Evolutionary conservation across 2,888 invertebrate genomes (phyloP), one percentile per base, ranked within the genome.

Genomic region (Scaptomyza parva): DNA sequence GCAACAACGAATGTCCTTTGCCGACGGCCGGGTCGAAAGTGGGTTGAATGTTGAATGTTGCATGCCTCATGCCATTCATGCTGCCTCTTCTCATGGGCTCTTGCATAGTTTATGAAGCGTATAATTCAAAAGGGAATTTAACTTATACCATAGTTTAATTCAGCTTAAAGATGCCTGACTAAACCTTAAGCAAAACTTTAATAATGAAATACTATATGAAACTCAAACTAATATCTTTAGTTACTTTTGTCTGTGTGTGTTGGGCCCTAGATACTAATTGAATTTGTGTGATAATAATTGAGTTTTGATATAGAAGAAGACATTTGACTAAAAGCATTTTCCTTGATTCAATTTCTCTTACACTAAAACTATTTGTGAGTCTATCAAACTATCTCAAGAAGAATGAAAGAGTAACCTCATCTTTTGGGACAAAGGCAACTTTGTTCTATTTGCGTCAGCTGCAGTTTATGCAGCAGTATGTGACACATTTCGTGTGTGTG

Each of bases 361-460:
- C 14, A 12, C 30, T 20, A 41, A 28, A 41, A 28, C 48, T 45
- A 39, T 51, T 12, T 18, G n/a, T 8, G n/a, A 24, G 24, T 48
- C 11, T 26, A 20, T 35, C 12, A 33, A 51, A 51, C 33, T 28
- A 47, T 30, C 45, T 37, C n/a, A 26, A 26, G n/a, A 71, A 8
- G 14, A 8, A 35, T 14, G n/a, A 11, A 7, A 22, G 20, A 47
- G 41, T 18, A 30, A 39, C 14, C 26, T 14, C 30, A 14, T 33
- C 30, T n/a, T 11, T 53, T 28, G 35, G 33, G 22, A 48, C 72
- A 48, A 54, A 61, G 74, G 59, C 70, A 79, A 61, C 70, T 54
- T 58, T 68, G 84, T 80, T 59, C 75, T 65, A 69, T 60, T 79
- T 79, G 59, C 54, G 84, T 80, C 82, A 54, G 52, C 48, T 28